Evolutionary conservation across 2,888 invertebrate species (phyloP).

Genomic region (Pachymerium ferrugineum): DNA sequence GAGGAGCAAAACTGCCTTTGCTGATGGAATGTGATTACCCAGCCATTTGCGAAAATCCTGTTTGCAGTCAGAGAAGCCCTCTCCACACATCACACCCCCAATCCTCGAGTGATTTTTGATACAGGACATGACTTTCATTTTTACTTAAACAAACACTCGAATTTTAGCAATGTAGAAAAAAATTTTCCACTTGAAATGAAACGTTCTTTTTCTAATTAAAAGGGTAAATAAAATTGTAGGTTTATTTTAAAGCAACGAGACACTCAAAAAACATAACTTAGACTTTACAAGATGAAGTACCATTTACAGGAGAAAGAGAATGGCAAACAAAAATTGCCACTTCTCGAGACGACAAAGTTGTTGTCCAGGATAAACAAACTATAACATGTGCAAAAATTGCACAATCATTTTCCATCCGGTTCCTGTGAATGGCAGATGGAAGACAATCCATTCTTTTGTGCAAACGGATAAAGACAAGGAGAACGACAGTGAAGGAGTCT

Average conservation of each 20-base stretch:
- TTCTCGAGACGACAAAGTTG: neutral
- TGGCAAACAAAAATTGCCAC: neutral
- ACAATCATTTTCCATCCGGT: conserved; percentile 13
- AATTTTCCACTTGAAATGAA: conserved; percentile 10
- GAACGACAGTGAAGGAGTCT: neutral
- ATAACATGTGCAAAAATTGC: neutral
- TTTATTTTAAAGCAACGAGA: too few species aligned
- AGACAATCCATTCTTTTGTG: conserved; percentile 9
- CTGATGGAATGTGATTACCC: conserved; percentile 24
- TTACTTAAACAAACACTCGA: neutral
- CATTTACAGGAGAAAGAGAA: neutral
- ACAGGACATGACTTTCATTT: conserved; percentile 1
- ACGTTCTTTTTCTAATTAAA: neutral
- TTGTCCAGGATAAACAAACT: conserved; percentile 1
- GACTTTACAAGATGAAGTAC: too few species aligned
- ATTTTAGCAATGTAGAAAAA: neutral
- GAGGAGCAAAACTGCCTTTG: neutral
- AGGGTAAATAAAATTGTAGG: neutral
- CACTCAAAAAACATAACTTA: too few species aligned
- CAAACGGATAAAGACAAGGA: neutral
- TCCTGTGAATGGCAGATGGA: neutral
- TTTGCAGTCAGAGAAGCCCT: conserved; percentile 1
- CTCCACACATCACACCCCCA: neutral
- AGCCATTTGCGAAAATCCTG: conserved; percentile 17
- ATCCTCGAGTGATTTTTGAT: neutral